phyloP scores from a whole-genome alignment of 2,797 vertebrate genomes.

The Phalanger gymnotis region DNA sequence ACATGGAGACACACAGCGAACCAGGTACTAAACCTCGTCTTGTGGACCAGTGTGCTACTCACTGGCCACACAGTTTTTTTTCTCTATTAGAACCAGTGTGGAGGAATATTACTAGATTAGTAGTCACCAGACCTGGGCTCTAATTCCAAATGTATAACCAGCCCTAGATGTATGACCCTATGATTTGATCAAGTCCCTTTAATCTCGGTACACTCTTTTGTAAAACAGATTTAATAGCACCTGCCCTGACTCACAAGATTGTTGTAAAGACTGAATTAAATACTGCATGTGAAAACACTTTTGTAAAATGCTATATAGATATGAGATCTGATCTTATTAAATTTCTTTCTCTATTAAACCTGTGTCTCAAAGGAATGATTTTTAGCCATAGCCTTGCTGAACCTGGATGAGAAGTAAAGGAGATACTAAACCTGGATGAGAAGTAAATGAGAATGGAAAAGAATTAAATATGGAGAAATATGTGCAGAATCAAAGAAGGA shows the following conservation, averaged over 20 bases:
- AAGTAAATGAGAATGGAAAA: not conserved
- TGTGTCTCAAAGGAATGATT: not conserved
- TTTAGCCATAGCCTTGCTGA: not conserved
- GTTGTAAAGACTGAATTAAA: not conserved
- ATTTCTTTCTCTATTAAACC: not conserved
- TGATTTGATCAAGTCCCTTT: not conserved
- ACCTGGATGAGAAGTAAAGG: not conserved
- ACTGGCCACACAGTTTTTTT: not conserved
- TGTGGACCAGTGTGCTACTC: not conserved
- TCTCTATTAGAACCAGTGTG: not conserved
- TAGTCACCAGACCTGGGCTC: not conserved
- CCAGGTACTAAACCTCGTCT: not conserved
- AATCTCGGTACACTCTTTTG: not conserved
- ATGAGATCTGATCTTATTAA: not conserved
- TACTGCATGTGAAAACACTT: not conserved
- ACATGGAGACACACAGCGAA: not conserved
- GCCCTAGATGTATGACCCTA: not conserved
- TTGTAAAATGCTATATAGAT: not conserved
- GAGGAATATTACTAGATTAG: not conserved
- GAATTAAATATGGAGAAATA: not conserved
- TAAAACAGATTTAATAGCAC: not conserved
- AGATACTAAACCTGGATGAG: not conserved
- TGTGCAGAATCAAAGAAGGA: not conserved
- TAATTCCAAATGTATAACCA: not conserved
- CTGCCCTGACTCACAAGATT: not conserved